Evolutionary conservation across 2,113 vertebrate species (phyloP).

Genomic region (Lycaon pictus): DNA sequence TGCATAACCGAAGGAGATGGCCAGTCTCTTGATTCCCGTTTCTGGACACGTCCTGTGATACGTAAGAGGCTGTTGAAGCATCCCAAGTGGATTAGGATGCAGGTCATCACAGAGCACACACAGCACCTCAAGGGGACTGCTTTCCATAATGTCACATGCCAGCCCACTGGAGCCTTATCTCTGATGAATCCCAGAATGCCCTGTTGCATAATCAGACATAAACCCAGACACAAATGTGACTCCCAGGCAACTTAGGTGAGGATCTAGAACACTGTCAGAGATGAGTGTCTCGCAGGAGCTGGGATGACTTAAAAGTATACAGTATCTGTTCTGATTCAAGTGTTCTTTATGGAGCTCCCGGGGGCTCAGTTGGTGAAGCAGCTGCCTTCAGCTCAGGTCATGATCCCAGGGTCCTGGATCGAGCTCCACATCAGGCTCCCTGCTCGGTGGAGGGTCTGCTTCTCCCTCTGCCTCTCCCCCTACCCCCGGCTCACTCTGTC

Average conservation of each 20-base stretch:
- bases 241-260: not conserved
- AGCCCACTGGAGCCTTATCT: not conserved
- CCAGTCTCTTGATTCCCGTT: not conserved
- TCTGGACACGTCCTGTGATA: not conserved
- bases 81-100: not conserved
- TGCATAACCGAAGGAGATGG: not conserved
- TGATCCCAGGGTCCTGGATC: too few relatives aligned
- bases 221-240: not conserved
- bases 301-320: not conserved
- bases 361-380: too few relatives aligned
- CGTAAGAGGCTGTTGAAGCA: not conserved
- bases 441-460: too few relatives aligned
- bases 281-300: not conserved
- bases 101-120: not conserved
- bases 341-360: not conserved
- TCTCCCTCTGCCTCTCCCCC: too few relatives aligned
- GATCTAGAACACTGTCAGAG: too few relatives aligned
- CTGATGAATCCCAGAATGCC: not conserved
- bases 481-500: too few relatives aligned
- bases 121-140: not conserved
- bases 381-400: too few relatives aligned
- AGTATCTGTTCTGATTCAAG: not conserved
- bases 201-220: not conserved
- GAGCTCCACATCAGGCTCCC: too few relatives aligned
- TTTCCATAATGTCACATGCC: not conserved